Evolutionary conservation across 2,797 vertebrate genomes (phyloP).

Genomic region (Gastrophryne carolinensis): DNA sequence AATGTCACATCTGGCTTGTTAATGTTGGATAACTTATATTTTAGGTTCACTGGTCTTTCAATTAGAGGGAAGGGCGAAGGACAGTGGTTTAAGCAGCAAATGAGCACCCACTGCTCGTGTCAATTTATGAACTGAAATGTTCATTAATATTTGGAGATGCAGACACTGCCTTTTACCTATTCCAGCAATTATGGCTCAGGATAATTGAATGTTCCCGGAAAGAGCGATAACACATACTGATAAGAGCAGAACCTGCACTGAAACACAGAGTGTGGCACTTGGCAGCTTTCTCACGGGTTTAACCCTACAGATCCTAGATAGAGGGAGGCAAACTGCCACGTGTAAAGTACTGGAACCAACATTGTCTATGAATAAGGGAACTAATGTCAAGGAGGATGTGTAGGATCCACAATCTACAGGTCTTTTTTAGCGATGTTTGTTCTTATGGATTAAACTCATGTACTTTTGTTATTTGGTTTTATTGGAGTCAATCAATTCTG

Average conservation of each 20-base stretch:
- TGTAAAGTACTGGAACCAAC: too few relatives aligned
- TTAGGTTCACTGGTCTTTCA: not conserved
- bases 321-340: too few relatives aligned
- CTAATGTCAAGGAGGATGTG: too few relatives aligned
- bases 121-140: constrained; percentile 10
- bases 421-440: too few relatives aligned
- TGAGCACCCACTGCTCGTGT: not conserved
- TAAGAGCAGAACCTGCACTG: not conserved
- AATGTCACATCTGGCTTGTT: not conserved
- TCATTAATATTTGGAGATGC: constrained; percentile 25
- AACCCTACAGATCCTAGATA: not conserved
- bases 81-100: not conserved
- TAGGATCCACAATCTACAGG: too few relatives aligned
- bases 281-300: not conserved
- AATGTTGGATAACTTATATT: not conserved
- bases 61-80: not conserved
- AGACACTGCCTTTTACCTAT: not conserved
- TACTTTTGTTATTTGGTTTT: too few relatives aligned
- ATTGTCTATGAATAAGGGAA: too few relatives aligned
- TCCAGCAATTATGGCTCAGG: not conserved
- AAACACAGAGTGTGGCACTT: not conserved
- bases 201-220: constrained; percentile 40
- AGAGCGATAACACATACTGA: not conserved
- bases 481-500: too few relatives aligned
- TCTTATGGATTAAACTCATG: too few relatives aligned